A percentile compares a stretch with the other conserved stretches of the same genome.
Evolutionary conservation across 2,113 vertebrate genomes (phyloP).

Genomic region (Pollimyrus isidori): DNA sequence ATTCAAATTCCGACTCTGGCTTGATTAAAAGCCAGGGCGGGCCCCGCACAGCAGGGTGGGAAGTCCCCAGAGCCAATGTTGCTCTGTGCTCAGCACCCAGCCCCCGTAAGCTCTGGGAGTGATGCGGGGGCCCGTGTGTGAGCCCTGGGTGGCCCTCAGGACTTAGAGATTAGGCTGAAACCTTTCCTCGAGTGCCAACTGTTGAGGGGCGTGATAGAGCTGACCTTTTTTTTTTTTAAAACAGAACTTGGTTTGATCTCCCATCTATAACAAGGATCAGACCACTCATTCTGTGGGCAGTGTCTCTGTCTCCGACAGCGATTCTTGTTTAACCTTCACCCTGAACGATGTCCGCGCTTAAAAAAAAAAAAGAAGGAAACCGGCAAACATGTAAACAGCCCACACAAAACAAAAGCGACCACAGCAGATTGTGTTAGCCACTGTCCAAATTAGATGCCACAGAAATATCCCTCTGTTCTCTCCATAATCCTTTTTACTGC

Average conservation of each 20-base stretch:
- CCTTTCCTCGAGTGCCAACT: neutral
- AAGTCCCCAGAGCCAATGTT: neutral
- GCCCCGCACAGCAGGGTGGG: neutral
- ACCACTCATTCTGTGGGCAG: neutral
- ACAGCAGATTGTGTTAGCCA: constrained; percentile 44
- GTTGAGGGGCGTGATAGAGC: neutral
- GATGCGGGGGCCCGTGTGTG: neutral
- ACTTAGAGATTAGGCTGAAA: neutral
- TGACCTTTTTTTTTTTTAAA: neutral
- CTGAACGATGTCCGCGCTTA: neutral
- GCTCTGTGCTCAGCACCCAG: neutral
- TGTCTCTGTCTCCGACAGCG: neutral
- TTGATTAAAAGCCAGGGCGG: constrained; percentile 12
- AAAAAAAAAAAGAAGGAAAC: neutral
- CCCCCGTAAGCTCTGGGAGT: neutral
- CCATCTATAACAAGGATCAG: neutral
- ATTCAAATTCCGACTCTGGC: neutral
- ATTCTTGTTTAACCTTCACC: neutral
- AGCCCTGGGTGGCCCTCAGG: neutral
- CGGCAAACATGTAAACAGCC: neutral
- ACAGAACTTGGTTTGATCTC: neutral
- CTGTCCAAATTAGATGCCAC: constrained; percentile 56
- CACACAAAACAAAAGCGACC: neutral
- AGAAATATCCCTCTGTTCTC: constrained; percentile 60
- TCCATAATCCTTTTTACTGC: constrained; percentile 61